Base-by-base conservation (phyloP, 1,140 invertebrate species). In the Laupala kohalensis region DNA sequence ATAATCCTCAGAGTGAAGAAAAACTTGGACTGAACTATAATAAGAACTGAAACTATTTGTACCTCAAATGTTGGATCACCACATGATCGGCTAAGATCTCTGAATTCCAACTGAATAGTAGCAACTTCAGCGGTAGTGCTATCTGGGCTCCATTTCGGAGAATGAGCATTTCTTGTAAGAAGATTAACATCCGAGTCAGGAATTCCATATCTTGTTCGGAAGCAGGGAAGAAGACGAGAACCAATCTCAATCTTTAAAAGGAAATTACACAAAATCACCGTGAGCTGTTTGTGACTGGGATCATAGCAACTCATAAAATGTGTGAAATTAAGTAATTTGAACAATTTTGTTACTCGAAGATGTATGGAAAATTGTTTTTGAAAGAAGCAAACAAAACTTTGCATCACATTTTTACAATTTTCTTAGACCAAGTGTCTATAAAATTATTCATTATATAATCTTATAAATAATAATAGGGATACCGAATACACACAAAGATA, bases 151-250 rank as follows among this genome's bases (percentile, higher is more conserved):
- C 94, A 97, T 78, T 90, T 90, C 0, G 95, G 94, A 3, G 92
- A 88, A 78, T 95, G 94, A 1, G 93, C 91, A 37, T 85, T 88
- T 73, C 87, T 86, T 2, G 91, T 91, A 5, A 88, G 88, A 6
- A 97, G 83, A 83, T 98, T 97, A 6, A 98, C 90, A 82, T 98
- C 96, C 4, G 94, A 96, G 80, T 88, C 96, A 1, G 96, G 95
- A 74, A 97, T 90, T 6, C 92, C 91, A 1, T 93, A 94, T 6
- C 87, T 87, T 0, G 92, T 90, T 3, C 87, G 85, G 79, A 96
- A 96, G 26, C 92, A 92, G 12, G 92, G 89, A 79, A 96, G 81
- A 72, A 96, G 81, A 64, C 92, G 83, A 76, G 93, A 89, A 9
- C 92, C 95, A 64, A 96, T 79, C 79, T 95, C 92, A 73, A 86